Evolutionary conservation across 2,797 vertebrate genomes (phyloP).

Genomic region (Myotis planiceps): DNA sequence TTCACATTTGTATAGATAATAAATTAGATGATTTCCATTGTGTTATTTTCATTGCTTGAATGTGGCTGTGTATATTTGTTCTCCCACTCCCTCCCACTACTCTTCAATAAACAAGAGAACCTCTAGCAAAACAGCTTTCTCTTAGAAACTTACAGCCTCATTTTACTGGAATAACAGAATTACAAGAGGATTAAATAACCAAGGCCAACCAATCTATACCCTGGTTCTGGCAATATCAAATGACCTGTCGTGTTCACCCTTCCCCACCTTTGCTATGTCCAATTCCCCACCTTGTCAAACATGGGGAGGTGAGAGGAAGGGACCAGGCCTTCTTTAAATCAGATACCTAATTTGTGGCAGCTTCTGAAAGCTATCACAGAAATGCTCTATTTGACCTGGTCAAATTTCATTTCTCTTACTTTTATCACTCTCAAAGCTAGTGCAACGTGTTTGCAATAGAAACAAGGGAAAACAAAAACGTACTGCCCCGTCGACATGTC

Average conservation of each 20-base stretch:
- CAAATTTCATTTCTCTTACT: conserved; percentile 73
- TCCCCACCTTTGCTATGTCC: conserved; percentile 27
- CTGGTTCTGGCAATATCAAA: conserved; percentile 53
- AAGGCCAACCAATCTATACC: conserved; percentile 61
- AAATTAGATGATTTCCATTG: conserved; percentile 79
- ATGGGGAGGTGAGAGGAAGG: conserved; percentile 20
- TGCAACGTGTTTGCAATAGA: conserved; percentile 51
- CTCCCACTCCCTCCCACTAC: conserved; percentile 41
- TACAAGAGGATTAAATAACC: conserved; percentile 3
- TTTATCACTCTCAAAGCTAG: conserved; percentile 66
- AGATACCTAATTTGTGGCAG: conserved; percentile 58
- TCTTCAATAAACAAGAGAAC: conserved; percentile 79
- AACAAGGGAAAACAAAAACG: conserved; percentile 46
- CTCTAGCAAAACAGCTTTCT: conserved; percentile 66
- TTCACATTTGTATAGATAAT: conserved; percentile 73
- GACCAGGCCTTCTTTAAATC: conserved; percentile 56
- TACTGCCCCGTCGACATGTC: not conserved
- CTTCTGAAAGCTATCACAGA: conserved; percentile 64
- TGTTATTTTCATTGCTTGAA: conserved; percentile 73
- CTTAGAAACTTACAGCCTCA: conserved; percentile 61
- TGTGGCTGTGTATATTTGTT: conserved; percentile 71
- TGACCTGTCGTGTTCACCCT: conserved; percentile 14
- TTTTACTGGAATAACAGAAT: conserved; percentile 65
- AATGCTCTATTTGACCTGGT: conserved; percentile 71
- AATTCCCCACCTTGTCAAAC: conserved; percentile 41